Conservation (phyloP, 2,797 vertebrate species). For the Sebastes iracundus region DNA sequence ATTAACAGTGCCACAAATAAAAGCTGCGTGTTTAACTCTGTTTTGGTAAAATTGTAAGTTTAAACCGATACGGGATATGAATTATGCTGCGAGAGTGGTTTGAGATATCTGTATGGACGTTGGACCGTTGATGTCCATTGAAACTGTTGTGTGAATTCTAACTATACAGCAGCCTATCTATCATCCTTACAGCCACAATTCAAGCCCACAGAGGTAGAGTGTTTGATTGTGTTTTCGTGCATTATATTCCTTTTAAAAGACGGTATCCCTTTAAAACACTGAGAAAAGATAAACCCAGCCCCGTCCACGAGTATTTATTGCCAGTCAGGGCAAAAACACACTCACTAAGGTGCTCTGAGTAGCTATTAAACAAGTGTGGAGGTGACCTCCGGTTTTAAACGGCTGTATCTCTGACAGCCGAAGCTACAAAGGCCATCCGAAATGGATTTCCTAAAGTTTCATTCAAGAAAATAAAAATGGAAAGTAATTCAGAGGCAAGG, state of each 20-base stretch:
- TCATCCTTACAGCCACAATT: neutral
- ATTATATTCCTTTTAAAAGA: slow-evolving; percentile 21
- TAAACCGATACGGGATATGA: neutral
- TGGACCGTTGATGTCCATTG: neutral
- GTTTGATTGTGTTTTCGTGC: neutral
- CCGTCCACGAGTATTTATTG: slow-evolving; percentile 73
- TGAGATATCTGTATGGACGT: neutral
- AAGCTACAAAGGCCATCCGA: slow-evolving; percentile 70
- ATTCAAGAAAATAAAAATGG: slow-evolving; percentile 71
- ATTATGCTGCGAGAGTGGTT: neutral
- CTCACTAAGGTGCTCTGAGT: slow-evolving; percentile 70
- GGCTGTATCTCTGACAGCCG: slow-evolving; percentile 67
- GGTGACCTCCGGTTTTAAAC: slow-evolving; percentile 75
- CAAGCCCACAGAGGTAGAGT: neutral
- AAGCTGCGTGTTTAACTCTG: neutral
- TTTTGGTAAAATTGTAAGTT: neutral
- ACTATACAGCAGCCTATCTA: neutral
- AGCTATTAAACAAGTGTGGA: slow-evolving; percentile 78
- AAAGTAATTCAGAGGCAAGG: slow-evolving; percentile 42
- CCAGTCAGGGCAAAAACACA: slow-evolving; percentile 66
- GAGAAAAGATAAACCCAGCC: slow-evolving; percentile 51
- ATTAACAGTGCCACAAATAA: neutral
- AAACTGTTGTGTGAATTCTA: neutral
- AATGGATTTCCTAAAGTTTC: slow-evolving; percentile 78
- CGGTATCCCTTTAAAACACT: slow-evolving; percentile 49